Evolutionary conservation across 1,140 invertebrate genomes (phyloP), one percentile per base, ranked within the genome.

Genomic region (Diprion similis): DNA sequence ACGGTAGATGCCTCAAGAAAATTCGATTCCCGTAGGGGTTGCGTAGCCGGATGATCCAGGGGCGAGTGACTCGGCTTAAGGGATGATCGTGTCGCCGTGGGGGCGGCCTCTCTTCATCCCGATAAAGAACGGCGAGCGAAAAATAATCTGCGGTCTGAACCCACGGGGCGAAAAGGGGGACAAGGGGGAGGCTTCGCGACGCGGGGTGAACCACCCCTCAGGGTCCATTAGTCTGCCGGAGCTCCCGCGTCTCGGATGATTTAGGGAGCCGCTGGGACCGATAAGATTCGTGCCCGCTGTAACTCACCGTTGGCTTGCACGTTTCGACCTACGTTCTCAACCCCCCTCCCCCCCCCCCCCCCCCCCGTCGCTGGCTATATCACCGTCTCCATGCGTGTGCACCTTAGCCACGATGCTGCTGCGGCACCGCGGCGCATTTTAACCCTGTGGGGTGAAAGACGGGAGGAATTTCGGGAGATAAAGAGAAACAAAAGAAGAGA

Each of bases 261-360:
- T 82, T 84, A 83, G 76, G 75, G 80, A 83, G 80, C 79, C 80
- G 81, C 73, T 78, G 77, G 80, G 79, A 73, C 78, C 81, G 83
- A 84, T 84, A 85, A 84, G 83, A 83, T 84, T 83, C 78, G 72
- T 37, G 24, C 24, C 74, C 76, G 76, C 77, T 64, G 74, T 37
- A 37, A n/a, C 66, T 18, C 18, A 19, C 37, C 66, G 11, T 24
- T 3, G 37, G 18, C 66, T 11, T 67, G 17, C 37, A 19, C 66
- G 11, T 67, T 67, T 67, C 37, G 1, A 10, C 66, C 66, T 24
- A 67, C 11, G 11, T 67, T 10, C 8, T 24, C 18, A 4, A 19
- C 66, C 37, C 66, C 37, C 8, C 37, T 59, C 66, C 73, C 73
- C 72, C 67, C 66, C 68, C 59, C 71, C 68, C 68, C 64, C 51